phyloP scores from a whole-genome alignment of 1,140 invertebrate genomes.

The Melanaphis sacchari region DNA sequence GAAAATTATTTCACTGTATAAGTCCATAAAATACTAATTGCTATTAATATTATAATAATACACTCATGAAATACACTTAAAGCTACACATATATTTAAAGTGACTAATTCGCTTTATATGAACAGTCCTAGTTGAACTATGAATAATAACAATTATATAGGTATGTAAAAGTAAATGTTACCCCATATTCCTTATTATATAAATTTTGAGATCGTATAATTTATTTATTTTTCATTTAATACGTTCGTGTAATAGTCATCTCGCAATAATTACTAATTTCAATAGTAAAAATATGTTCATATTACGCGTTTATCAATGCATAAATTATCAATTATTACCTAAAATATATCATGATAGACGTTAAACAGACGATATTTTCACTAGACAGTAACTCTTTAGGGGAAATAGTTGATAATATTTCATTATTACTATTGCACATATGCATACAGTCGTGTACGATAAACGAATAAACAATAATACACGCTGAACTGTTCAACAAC shows the following conservation, averaged over 20 bases:
- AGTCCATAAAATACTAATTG: too few species aligned
- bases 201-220: neutral
- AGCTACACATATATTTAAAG: neutral
- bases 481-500: neutral
- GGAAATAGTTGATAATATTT: neutral
- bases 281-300: neutral
- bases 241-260: neutral
- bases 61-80: neutral
- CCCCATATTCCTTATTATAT: neutral
- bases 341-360: neutral
- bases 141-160: neutral
- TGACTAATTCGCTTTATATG: neutral
- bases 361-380: neutral
- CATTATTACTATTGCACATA: neutral
- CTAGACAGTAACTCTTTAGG: neutral
- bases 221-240: neutral
- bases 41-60: too few species aligned
- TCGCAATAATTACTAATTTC: neutral
- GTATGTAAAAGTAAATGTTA: neutral
- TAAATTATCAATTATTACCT: neutral
- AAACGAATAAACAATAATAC: neutral
- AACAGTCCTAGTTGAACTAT: neutral
- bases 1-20: neutral
- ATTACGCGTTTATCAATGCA: neutral
- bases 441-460: neutral